These are phyloP conservation scores for Acrossocheilus wenchowensis DNA, from an alignment of 2,797 vertebrate genomes.

Conservation along the genomic window DNA sequence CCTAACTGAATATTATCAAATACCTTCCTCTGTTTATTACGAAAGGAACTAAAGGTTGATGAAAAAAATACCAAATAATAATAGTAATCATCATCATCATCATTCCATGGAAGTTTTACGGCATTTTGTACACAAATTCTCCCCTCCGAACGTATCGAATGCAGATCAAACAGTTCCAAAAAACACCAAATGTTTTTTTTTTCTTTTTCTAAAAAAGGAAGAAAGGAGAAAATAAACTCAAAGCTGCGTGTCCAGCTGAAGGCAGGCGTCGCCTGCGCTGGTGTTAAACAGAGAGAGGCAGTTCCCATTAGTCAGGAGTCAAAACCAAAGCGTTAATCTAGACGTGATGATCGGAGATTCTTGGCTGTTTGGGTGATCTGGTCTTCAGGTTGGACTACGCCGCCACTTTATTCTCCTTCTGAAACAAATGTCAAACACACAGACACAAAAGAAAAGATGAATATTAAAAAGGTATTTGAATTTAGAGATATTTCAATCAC, in stretches of 20 bases:
- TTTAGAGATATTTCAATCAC: not conserved
- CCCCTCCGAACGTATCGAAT: slow-evolving; percentile 70
- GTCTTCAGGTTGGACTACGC: slow-evolving; percentile 81
- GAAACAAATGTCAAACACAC: slow-evolving; percentile 60
- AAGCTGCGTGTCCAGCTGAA: slow-evolving; percentile 78
- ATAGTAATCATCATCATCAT: not conserved
- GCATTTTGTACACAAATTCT: slow-evolving; percentile 80
- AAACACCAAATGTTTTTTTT: slow-evolving; percentile 65
- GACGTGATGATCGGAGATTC: slow-evolving; percentile 75
- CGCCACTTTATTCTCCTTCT: slow-evolving; percentile 99
- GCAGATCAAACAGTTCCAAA: slow-evolving; percentile 59
- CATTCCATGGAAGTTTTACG: slow-evolving; percentile 79
- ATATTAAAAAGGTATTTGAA: not conserved
- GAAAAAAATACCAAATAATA: slow-evolving; percentile 87
- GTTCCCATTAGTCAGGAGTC: slow-evolving; percentile 78
- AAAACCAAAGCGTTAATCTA: slow-evolving; percentile 80
- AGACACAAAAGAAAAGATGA: slow-evolving; percentile 31
- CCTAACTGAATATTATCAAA: slow-evolving; percentile 84
- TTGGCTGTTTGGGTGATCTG: slow-evolving; percentile 55
- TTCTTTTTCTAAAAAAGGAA: slow-evolving; percentile 64
- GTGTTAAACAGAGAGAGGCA: slow-evolving; percentile 88
- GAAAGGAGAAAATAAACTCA: slow-evolving; percentile 61
- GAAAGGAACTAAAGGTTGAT: slow-evolving; percentile 83
- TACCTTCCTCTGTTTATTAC: slow-evolving; percentile 78
- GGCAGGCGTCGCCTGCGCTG: slow-evolving; percentile 80